Conservation (phyloP, 2,797 vertebrate genomes). For the Alauda arvensis region DNA sequence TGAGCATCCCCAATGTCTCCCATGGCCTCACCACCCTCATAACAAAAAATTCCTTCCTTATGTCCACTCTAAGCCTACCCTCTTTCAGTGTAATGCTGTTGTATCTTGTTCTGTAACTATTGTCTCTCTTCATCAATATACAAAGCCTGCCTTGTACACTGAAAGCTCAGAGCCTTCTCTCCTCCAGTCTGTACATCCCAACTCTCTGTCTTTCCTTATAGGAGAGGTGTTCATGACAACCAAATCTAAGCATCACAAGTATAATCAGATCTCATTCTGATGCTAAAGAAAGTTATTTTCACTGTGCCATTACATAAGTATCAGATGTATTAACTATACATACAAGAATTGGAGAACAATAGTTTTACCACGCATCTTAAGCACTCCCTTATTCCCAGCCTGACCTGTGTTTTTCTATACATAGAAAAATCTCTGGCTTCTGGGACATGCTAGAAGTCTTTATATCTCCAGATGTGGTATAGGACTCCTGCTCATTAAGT, state of each 20-base stretch:
- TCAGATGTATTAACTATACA: background rate
- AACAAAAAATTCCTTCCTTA: background rate
- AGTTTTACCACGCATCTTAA: background rate
- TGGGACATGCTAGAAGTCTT: background rate
- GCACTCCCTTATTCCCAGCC: background rate
- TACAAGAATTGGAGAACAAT: background rate
- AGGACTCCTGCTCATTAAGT: background rate
- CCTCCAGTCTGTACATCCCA: background rate
- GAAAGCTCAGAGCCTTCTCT: background rate
- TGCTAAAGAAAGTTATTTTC: background rate
- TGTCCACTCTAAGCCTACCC: background rate
- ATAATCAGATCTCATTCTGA: background rate
- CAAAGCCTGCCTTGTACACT: background rate
- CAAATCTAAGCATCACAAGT: background rate
- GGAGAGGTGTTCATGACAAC: background rate
- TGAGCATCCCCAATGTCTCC: fast-evolving
- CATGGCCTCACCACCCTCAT: background rate
- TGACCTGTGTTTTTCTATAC: background rate
- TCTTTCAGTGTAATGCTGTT: background rate
- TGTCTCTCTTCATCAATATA: background rate
- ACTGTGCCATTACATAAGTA: background rate
- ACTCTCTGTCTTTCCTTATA: background rate
- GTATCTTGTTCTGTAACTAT: background rate
- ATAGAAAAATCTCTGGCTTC: background rate
- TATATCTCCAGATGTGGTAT: background rate